Evolutionary conservation across 2,888 invertebrate species (phyloP).

Genomic region (Halocaridina rubra): DNA sequence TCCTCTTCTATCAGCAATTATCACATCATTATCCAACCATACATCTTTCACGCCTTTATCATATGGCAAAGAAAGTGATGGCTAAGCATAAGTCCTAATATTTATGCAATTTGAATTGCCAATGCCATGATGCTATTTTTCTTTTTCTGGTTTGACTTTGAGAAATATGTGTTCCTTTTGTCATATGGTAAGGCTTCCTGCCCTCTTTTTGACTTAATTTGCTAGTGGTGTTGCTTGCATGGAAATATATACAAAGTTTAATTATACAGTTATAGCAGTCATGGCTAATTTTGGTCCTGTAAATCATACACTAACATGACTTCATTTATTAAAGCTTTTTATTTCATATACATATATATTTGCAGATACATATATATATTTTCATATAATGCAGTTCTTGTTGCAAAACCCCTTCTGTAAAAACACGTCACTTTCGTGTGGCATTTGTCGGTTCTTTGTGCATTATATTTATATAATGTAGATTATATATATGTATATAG

Average conservation of each 20-base stretch:
- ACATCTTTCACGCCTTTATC: slow-evolving; percentile 39
- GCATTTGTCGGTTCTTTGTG: too few species aligned
- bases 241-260: slow-evolving; percentile 11
- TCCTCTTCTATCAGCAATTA: slow-evolving; percentile 36
- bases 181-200: slow-evolving; percentile 54
- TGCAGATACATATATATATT: too few species aligned
- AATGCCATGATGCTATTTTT: background rate
- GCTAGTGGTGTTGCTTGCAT: slow-evolving; percentile 59
- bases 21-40: slow-evolving; percentile 35
- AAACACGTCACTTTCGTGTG: too few species aligned
- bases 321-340: slow-evolving; percentile 31
- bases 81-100: too few species aligned
- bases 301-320: slow-evolving; percentile 49
- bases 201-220: slow-evolving; percentile 41
- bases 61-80: slow-evolving; percentile 33
- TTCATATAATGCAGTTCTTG: too few species aligned
- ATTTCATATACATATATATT: background rate
- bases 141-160: slow-evolving; percentile 28
- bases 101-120: background rate
- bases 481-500: background rate
- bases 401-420: too few species aligned
- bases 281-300: slow-evolving; percentile 56
- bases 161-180: background rate
- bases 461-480: background rate
- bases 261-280: slow-evolving; percentile 43